Evolutionary conservation across 2,797 vertebrate genomes (phyloP).

Genomic region (Phylloscopus collybita): DNA sequence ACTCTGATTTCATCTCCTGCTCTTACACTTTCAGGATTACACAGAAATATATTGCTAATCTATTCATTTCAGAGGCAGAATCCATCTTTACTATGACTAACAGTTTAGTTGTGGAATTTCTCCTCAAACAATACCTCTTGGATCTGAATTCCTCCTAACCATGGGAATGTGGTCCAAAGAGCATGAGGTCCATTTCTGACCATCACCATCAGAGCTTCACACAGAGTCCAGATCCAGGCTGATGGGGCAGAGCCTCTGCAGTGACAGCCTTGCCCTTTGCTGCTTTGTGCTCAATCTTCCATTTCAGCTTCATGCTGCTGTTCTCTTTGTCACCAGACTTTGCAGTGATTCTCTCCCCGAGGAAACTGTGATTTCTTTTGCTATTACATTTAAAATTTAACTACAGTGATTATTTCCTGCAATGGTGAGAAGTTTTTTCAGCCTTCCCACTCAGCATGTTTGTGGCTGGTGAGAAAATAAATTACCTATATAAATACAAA

Average conservation of each 20-base stretch:
- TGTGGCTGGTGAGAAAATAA: slow-evolving; percentile 31
- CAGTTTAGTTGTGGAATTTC: neutral
- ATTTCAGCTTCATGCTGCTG: neutral
- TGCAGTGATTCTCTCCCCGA: neutral
- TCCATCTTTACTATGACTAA: neutral
- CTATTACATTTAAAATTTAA: slow-evolving; percentile 4
- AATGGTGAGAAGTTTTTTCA: neutral
- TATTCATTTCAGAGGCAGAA: neutral
- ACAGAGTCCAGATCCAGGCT: neutral
- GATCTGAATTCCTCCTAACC: neutral
- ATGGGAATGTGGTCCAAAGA: neutral
- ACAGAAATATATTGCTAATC: neutral
- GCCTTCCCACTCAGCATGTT: slow-evolving; percentile 1
- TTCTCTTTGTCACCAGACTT: neutral
- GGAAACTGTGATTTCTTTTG: neutral
- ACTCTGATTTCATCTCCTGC: neutral
- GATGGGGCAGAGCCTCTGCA: neutral
- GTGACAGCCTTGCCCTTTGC: neutral
- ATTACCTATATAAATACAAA: slow-evolving; percentile 33
- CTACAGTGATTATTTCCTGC: neutral
- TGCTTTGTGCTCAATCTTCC: neutral
- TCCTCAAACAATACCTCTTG: neutral
- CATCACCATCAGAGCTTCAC: neutral
- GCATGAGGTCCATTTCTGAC: neutral
- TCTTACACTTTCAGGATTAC: neutral